These are phyloP conservation scores for Leptocoma aspasia DNA, from an alignment of 2,113 vertebrate species.

Conservation along the genomic window DNA sequence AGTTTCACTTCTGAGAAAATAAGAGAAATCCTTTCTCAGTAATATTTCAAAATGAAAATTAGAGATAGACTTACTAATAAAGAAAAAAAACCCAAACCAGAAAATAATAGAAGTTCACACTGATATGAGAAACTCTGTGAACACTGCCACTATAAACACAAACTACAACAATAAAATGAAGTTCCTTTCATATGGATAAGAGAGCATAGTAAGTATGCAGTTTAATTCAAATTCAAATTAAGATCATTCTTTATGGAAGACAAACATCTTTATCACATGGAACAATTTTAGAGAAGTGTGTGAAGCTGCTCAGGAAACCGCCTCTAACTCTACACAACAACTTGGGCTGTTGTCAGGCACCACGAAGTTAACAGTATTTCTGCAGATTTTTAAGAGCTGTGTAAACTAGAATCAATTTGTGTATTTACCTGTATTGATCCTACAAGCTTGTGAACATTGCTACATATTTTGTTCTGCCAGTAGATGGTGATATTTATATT, in stretches of 20 bases:
- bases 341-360: neutral
- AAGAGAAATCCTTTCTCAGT: neutral
- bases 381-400: neutral
- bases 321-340: neutral
- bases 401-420: neutral
- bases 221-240: neutral
- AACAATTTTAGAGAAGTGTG: neutral
- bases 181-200: neutral
- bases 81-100: neutral
- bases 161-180: neutral
- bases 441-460: neutral
- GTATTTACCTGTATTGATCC: constrained; percentile 21
- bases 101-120: neutral
- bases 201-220: neutral
- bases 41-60: neutral
- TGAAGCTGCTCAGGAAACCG: neutral
- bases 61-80: neutral
- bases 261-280: neutral
- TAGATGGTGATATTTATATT: constrained; percentile 53
- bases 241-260: neutral
- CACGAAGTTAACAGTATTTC: neutral
- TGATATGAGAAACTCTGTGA: neutral
- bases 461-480: constrained; percentile 17
- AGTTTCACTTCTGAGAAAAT: neutral
- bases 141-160: neutral